Percentiles rank a stretch among this genome's conserved stretches.
phyloP scores from a whole-genome alignment of 2,113 vertebrate genomes.

The Xenopus laevis region DNA sequence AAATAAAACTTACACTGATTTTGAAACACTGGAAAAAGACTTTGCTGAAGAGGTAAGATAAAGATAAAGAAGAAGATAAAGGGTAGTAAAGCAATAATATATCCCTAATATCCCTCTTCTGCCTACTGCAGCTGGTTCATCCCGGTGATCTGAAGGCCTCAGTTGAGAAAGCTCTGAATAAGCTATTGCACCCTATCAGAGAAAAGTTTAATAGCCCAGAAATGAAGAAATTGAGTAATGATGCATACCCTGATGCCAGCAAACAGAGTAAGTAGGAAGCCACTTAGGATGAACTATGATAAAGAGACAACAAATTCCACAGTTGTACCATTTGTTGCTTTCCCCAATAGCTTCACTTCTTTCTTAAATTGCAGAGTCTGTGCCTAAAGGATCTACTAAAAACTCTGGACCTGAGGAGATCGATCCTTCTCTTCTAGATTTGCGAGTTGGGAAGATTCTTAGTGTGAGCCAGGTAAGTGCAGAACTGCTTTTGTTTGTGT shows the following conservation, averaged over 20 bases:
- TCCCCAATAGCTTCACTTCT: too few species aligned
- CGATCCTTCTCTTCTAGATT: conserved; percentile 89
- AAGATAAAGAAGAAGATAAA: conserved; percentile 19
- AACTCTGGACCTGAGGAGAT: conserved; percentile 68
- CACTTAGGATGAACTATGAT: too few species aligned
- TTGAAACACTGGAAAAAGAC: conserved; percentile 84
- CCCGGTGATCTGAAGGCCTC: conserved; percentile 95
- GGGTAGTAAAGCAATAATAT: too few species aligned
- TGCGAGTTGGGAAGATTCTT: conserved; percentile 88
- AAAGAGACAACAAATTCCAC: too few species aligned
- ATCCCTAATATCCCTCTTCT: too few species aligned
- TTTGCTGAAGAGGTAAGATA: conserved; percentile 90
- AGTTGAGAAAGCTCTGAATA: conserved; percentile 83
- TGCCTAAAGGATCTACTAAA: conserved; percentile 70
- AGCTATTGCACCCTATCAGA: conserved; percentile 88
- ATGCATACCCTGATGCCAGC: conserved; percentile 77
- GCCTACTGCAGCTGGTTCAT: conserved; percentile 71
- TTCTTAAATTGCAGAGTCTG: conserved; percentile 62
- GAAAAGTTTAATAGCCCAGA: conserved; percentile 85
- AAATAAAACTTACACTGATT: conserved; percentile 81
- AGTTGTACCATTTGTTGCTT: too few species aligned
- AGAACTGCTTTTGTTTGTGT: neutral
- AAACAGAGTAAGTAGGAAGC: conserved; percentile 76
- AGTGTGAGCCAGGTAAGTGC: conserved; percentile 79
- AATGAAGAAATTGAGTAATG: conserved; percentile 76